A percentile compares a stretch with the other conserved stretches of the same genome.
Evolutionary conservation across 2,888 invertebrate genomes (phyloP).

Genomic region (Scaptodrosophila latifasciaeformis): DNA sequence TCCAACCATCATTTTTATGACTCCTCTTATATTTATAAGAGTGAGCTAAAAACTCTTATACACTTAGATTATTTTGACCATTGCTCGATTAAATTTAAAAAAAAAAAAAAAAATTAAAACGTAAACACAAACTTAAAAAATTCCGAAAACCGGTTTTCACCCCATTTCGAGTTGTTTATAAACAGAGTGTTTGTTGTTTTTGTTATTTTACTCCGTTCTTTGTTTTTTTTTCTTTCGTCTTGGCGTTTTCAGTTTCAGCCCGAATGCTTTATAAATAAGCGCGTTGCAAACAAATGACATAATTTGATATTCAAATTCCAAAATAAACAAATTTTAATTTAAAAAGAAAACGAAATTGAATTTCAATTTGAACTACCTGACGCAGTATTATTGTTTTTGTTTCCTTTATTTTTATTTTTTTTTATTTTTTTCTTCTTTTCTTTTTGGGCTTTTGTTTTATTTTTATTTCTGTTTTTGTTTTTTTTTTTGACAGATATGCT

Average conservation of each 20-base stretch:
- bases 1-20: too few relatives aligned
- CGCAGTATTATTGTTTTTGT: conserved; percentile 6
- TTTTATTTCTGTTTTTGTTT: conserved; percentile 5
- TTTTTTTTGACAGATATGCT: conserved; percentile 23
- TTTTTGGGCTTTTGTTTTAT: not conserved
- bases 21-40: too few relatives aligned
- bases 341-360: conserved; percentile 67
- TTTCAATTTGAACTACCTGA: conserved; percentile 61
- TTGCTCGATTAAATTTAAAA: too few relatives aligned
- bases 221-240: conserved; percentile 19
- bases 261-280: conserved; percentile 24
- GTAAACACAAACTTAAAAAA: too few relatives aligned
- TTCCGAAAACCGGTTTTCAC: too few relatives aligned
- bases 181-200: conserved; percentile 9
- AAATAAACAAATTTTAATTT: conserved; percentile 63
- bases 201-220: conserved; percentile 2
- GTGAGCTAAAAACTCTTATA: too few relatives aligned
- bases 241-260: too few relatives aligned
- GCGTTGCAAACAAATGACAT: conserved; percentile 58
- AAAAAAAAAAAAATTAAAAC: too few relatives aligned
- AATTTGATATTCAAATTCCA: conserved; percentile 64
- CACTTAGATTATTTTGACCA: too few relatives aligned
- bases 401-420: conserved; percentile 9
- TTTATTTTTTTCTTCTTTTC: conserved; percentile 2
- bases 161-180: conserved; percentile 1